phyloP scores from a whole-genome alignment of 64 coral and sea anemone species.

The Dendrophyllia cribrosa region DNA sequence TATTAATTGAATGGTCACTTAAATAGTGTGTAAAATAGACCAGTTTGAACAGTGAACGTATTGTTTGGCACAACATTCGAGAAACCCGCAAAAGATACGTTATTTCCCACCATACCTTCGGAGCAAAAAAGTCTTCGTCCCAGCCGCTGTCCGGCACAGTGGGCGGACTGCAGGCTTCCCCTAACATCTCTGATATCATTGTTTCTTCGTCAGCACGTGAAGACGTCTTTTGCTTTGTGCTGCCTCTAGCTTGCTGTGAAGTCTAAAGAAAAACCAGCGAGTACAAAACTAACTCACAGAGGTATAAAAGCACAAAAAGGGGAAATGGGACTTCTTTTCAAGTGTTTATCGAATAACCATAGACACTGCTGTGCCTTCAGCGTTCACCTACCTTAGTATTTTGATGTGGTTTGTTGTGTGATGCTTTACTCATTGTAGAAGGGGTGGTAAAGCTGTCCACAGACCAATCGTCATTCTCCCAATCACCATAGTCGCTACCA shows the following conservation, averaged over 20 bases:
- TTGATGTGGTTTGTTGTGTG: neutral
- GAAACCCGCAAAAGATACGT: no score
- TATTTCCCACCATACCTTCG: constrained; percentile 5
- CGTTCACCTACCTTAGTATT: constrained; percentile 7
- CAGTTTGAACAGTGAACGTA: no score
- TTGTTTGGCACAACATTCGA: no score
- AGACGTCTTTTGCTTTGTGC: neutral
- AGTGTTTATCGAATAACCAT: neutral
- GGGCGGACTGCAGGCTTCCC: neutral
- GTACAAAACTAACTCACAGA: neutral
- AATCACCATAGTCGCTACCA: constrained; percentile 97
- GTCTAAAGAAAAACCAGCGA: neutral
- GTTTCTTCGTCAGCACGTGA: neutral
- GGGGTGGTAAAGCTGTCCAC: constrained; percentile 34
- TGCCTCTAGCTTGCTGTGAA: neutral
- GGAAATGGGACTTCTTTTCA: neutral
- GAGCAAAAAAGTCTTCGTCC: constrained; percentile 43
- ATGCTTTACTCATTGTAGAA: neutral
- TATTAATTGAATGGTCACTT: no score
- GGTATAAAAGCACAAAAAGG: neutral
- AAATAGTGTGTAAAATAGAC: no score
- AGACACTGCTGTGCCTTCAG: neutral
- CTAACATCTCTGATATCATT: constrained; percentile 1
- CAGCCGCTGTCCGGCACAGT: constrained; percentile 29
- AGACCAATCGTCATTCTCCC: constrained; percentile 96